A percentile compares a stretch with the other conserved stretches of the same genome.
Evolutionary conservation across 2,113 vertebrate genomes (phyloP).

Genomic region (Rhynchopsitta pachyrhyncha): DNA sequence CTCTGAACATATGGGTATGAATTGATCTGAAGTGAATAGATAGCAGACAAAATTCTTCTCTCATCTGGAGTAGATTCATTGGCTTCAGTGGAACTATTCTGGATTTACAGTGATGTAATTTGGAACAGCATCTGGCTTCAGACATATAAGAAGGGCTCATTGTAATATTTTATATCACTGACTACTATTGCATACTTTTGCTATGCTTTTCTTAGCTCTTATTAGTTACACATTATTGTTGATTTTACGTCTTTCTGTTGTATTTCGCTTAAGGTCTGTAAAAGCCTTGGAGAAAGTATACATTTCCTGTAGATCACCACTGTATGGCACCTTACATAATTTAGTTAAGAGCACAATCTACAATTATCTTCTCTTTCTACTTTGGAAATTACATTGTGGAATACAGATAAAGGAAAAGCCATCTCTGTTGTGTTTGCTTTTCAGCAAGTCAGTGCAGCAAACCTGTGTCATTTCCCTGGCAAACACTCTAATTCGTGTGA

Average conservation of each 20-base stretch:
- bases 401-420: background rate
- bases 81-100: conserved; percentile 43
- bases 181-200: conserved; percentile 17
- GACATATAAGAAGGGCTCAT: background rate
- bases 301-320: background rate
- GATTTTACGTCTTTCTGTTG: background rate
- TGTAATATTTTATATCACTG: conserved; percentile 39
- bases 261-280: background rate
- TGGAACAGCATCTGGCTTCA: conserved; percentile 45
- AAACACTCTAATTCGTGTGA: background rate
- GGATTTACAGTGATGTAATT: conserved; percentile 64
- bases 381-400: background rate
- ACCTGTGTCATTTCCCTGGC: background rate
- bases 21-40: conserved; percentile 30
- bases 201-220: background rate
- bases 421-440: background rate
- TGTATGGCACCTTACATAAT: background rate
- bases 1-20: background rate
- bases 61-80: conserved; percentile 58
- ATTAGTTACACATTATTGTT: background rate
- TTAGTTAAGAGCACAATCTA: background rate
- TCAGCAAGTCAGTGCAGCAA: background rate
- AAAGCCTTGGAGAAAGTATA: background rate
- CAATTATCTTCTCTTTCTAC: background rate
- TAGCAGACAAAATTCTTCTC: conserved; percentile 48